Base-by-base conservation (phyloP, 1,140 invertebrate species). In the Lucilia cuprina region DNA sequence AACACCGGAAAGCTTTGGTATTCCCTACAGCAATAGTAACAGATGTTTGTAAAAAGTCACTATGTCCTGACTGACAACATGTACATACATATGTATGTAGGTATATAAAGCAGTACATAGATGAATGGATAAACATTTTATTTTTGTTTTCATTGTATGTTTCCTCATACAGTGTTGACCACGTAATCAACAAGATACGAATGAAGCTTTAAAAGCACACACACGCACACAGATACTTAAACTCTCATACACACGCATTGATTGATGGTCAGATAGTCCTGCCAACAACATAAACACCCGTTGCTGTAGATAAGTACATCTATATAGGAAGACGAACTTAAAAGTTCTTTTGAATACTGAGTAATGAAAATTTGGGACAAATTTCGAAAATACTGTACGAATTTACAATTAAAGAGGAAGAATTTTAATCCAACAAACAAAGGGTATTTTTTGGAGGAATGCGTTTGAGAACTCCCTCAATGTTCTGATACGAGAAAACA, bases 1-100 rank as follows among this genome's bases (percentile, higher is more conserved):
- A 70, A 70, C 21, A 70, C 65, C 65, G 65, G 65, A 70, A 70
- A 70, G 65, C 65, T 70, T 70, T 70, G 65, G 65, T 70, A 70
- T 70, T 21, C 65, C 65, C 65, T 21, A n/a, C 9, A 70, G 65
- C 65, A 70, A 70, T 70, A 70, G 65, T 70, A 70, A 70, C 65
- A 70, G 65, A 70, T 70, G 65, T 70, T 70, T 70, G 65, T 3
- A 25, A 30, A 70, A 70, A 70, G 65, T 70, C 65, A 70, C 65
- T 70, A 12, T n/a, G 10, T 65, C n/a, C 60, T 49, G 13, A 49
- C 50, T 17, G 50, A 9, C 65, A 70, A 70, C 60, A 70, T n/a
- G n/a, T 21, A 70, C 19, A 25, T 55, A 55, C 17, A 55, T 55
- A 5, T 55, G 17, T 55, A 55, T 55, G 17, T 55, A 14, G 7